Base-by-base conservation (phyloP, 2,797 vertebrate species). In the Chloroceryle amazona region DNA sequence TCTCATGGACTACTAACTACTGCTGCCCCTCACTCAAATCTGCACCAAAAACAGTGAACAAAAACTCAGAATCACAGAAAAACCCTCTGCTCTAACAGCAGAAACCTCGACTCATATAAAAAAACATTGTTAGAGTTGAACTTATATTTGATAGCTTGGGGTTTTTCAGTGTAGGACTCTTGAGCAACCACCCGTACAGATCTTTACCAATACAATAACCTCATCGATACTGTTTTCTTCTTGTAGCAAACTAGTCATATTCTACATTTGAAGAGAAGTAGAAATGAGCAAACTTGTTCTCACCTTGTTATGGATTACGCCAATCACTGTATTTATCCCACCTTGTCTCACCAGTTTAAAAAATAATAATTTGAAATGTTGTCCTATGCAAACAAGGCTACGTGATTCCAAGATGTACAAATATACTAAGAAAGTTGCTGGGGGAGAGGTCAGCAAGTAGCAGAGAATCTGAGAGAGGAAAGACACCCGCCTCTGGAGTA, bases 251-350 rank as follows among this genome's bases (percentile, higher is more conserved):
- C 13, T 28, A 11, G 49, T 41, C 31, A 60, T 61, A 71, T 72
- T 41, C 49, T 49, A 23, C 52, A 52, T 20, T 28, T 71, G 22
- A 89, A 29, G 16, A 52, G 19, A 96, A 72, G 15, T 9, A 5
- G 22, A 79, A 91, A 61, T 9, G 33, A 91, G 21, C 26, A 80
- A 86, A 46, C 11, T 11, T 49, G 25, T 41, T 57, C 46, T 33
- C 28, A 41, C 3, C 9, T 9, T 26, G 9, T 44, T 75, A 49
- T 0, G 0, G 26, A 58, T 72, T 46, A 80, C 21, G 85, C 2
- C 7, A 9, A 54, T 33, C 51, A 61, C 31, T 49, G 1, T 22
- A 60, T 79, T 92, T 46, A 89, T 11, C 28, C 20, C 15, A 57
- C 12, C 35, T 81, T 39, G 3, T 22, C 79, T 81, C 47, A 70